Conservation (phyloP, 2,888 invertebrate genomes). For the Oscheius sp. region DNA sequence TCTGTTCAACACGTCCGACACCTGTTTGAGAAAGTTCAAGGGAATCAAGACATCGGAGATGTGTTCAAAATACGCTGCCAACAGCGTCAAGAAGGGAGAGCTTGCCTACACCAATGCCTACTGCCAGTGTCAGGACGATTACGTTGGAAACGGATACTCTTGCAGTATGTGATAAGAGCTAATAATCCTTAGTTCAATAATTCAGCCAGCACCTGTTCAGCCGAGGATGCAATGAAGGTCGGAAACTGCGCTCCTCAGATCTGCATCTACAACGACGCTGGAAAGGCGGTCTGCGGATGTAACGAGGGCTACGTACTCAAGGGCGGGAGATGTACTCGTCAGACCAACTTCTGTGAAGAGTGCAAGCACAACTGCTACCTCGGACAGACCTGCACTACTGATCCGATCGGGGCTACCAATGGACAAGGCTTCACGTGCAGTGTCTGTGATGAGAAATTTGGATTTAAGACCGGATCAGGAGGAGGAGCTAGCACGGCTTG, state of each 20-base stretch:
- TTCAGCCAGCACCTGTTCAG: background rate
- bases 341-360: conserved; percentile 18
- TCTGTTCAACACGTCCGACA: background rate
- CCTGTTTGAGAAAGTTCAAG: background rate
- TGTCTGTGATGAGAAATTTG: background rate
- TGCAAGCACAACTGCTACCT: conserved; percentile 36
- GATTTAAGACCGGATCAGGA: conserved; percentile 1
- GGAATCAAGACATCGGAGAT: background rate
- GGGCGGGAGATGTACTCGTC: background rate
- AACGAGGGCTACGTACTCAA: background rate
- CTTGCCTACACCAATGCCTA: background rate
- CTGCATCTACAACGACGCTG: background rate
- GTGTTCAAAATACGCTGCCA: background rate
- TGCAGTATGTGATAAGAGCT: background rate
- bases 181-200: background rate
- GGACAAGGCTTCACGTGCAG: background rate
- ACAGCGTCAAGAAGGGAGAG: background rate
- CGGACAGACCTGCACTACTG: conserved; percentile 4
- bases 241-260: background rate
- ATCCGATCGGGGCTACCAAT: background rate
- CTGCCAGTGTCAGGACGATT: background rate
- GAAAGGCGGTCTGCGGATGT: background rate
- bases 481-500: background rate
- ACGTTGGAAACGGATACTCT: background rate
- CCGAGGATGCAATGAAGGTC: background rate